phyloP scores from a whole-genome alignment of 2,888 invertebrate genomes.

The Belgica antarctica region DNA sequence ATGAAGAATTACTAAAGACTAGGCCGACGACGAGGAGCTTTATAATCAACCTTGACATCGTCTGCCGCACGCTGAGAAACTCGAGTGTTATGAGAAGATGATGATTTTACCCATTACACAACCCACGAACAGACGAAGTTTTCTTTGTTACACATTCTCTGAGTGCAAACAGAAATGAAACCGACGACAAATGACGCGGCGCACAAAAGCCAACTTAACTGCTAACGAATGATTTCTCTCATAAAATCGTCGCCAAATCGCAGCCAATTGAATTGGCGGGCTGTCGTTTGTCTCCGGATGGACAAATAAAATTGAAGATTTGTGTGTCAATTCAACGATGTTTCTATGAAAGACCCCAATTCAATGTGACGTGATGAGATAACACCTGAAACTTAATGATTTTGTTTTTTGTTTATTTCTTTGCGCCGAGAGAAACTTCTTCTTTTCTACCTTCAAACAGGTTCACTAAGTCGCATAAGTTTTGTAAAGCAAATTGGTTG shows the following conservation, averaged over 20 bases:
- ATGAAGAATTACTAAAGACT: constrained; percentile 8
- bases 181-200: not conserved
- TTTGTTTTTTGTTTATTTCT: not conserved
- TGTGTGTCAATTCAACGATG: too few relatives aligned
- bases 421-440: not conserved
- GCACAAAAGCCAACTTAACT: too few relatives aligned
- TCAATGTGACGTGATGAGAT: not conserved
- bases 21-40: not conserved
- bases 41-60: constrained; percentile 38
- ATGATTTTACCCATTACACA: constrained; percentile 20
- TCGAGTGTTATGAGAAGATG: not conserved
- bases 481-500: not conserved
- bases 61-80: constrained; percentile 22
- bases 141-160: not conserved
- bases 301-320: too few relatives aligned
- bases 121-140: not conserved
- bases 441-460: not conserved
- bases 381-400: not conserved
- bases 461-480: too few relatives aligned
- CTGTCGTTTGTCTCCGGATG: too few relatives aligned
- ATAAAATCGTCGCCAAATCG: too few relatives aligned
- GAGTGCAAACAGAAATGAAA: not conserved
- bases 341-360: too few relatives aligned
- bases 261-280: too few relatives aligned
- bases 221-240: too few relatives aligned